Conservation (phyloP, 2,888 invertebrate species). For the Pristionchus arcanus region DNA sequence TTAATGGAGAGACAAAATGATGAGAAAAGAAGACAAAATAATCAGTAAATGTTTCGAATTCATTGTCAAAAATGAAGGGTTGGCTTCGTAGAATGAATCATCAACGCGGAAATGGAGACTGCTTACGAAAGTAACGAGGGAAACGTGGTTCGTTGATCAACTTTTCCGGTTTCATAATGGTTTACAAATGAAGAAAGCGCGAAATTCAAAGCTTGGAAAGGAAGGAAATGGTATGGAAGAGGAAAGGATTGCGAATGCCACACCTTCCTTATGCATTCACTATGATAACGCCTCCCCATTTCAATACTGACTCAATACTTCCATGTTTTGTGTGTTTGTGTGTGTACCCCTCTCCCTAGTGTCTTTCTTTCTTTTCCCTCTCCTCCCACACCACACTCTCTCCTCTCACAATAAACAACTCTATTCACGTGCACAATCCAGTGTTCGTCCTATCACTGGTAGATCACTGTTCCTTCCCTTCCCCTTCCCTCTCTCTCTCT, state of each 20-base stretch:
- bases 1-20: not conserved
- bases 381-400: conserved; percentile 14
- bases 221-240: not conserved
- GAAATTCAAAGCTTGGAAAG: not conserved
- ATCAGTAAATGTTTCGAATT: not conserved
- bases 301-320: not conserved
- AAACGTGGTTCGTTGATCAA: not conserved
- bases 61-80: not conserved
- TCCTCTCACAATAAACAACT: not conserved
- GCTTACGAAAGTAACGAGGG: not conserved
- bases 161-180: not conserved
- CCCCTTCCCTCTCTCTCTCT: not conserved
- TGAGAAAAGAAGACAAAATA: not conserved
- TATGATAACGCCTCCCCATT: not conserved
- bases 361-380: conserved; percentile 9
- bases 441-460: not conserved
- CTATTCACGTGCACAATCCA: conserved; percentile 34
- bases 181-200: not conserved
- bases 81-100: not conserved
- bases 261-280: not conserved
- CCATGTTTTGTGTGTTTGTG: conserved; percentile 15
- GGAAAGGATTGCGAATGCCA: not conserved
- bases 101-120: not conserved
- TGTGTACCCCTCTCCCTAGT: conserved; percentile 14
- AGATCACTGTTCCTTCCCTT: conserved; percentile 42